Evolutionary conservation across 2,888 invertebrate species (phyloP).

Genomic region (Galeruca laticollis): DNA sequence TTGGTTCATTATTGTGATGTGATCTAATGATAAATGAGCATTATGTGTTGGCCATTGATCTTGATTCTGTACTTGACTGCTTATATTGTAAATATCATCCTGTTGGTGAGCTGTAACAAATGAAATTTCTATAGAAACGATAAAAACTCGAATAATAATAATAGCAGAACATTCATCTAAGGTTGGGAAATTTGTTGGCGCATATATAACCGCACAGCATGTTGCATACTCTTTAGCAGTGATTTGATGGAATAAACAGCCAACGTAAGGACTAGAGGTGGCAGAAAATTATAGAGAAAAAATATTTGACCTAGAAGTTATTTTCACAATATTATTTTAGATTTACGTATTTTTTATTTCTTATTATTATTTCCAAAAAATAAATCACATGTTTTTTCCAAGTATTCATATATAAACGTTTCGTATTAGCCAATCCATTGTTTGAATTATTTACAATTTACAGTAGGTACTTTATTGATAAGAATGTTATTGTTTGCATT

Average conservation of each 20-base stretch:
- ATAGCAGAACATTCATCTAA: no score
- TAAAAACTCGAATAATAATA: neutral
- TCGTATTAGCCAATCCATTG: slow-evolving; percentile 1
- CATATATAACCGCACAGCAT: no score
- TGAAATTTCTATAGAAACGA: neutral
- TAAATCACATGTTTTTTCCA: neutral
- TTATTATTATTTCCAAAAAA: neutral
- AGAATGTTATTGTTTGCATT: neutral
- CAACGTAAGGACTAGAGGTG: no score
- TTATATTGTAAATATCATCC: slow-evolving; percentile 55
- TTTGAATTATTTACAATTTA: neutral
- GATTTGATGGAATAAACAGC: no score
- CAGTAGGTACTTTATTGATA: neutral
- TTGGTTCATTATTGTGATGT: slow-evolving; percentile 50
- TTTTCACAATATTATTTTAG: no score
- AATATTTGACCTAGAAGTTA: no score
- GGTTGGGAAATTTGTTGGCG: no score
- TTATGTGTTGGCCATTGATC: slow-evolving; percentile 50
- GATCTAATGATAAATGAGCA: slow-evolving; percentile 52
- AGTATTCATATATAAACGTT: neutral
- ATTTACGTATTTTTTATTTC: neutral
- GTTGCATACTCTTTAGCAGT: no score
- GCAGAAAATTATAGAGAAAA: no score
- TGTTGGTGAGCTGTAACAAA: slow-evolving; percentile 55
- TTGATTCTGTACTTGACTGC: slow-evolving; percentile 51